Percentiles rank a stretch among this genome's conserved stretches.
Evolutionary conservation across 1,140 invertebrate species (phyloP).

Genomic region (Microvelia longipes): DNA sequence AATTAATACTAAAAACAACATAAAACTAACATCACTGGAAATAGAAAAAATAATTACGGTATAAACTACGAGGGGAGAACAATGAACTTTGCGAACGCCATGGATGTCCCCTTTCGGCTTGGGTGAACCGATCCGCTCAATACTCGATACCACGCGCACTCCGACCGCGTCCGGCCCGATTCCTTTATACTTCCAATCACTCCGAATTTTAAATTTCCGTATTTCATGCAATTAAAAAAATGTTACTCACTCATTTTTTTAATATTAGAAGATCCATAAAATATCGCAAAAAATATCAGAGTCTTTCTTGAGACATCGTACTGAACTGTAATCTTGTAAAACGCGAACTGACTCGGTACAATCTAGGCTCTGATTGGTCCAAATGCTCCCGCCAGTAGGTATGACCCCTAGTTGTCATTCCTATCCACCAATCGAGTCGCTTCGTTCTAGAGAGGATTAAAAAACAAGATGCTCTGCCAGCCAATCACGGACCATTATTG

Average conservation of each 20-base stretch:
- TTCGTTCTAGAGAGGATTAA: conserved; percentile 39
- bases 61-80: conserved; percentile 24
- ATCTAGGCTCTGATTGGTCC: conserved; percentile 32
- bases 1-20: no score
- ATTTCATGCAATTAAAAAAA: conserved; percentile 16
- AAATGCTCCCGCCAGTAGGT: conserved; percentile 31
- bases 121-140: conserved; percentile 26
- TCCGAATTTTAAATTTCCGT: background rate
- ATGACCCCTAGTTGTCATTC: conserved; percentile 20
- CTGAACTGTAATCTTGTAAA: conserved; percentile 26
- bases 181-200: background rate
- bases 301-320: conserved; percentile 26
- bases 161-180: background rate
- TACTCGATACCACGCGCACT: conserved; percentile 19
- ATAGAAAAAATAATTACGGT: conserved; percentile 21
- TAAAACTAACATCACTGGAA: no score
- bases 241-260: conserved; percentile 21
- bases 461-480: conserved; percentile 19
- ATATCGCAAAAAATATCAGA: conserved; percentile 27
- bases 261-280: conserved; percentile 21
- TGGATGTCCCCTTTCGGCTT: conserved; percentile 30
- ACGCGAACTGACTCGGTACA: conserved; percentile 26
- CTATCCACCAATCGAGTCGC: conserved; percentile 46
- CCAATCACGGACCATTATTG: conserved; percentile 13
- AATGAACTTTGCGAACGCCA: conserved; percentile 31